Evolutionary conservation across 2,797 vertebrate genomes (phyloP).

Genomic region (Poeciliopsis presidionis): DNA sequence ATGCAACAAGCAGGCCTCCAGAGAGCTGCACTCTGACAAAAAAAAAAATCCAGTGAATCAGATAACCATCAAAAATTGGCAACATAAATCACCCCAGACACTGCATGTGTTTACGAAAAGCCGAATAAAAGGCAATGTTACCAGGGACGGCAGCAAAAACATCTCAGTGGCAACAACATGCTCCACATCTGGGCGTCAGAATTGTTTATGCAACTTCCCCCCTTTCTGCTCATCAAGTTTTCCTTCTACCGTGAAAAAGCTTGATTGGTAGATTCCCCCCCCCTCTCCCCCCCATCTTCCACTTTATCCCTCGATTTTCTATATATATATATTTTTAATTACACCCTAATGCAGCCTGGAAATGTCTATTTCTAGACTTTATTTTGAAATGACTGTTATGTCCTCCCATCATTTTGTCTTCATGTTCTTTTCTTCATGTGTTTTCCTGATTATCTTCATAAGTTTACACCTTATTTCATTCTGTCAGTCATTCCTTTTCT

Average conservation of each 20-base stretch:
- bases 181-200: slow-evolving; percentile 39
- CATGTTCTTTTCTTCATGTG: neutral
- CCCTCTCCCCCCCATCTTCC: neutral
- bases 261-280: neutral
- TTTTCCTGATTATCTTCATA: neutral
- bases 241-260: neutral
- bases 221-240: neutral
- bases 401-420: neutral
- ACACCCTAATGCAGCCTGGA: neutral
- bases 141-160: slow-evolving; percentile 37
- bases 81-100: slow-evolving; percentile 26
- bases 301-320: neutral
- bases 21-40: slow-evolving; percentile 42
- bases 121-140: slow-evolving; percentile 16
- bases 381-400: neutral
- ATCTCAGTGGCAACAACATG: slow-evolving; percentile 44
- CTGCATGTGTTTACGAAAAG: slow-evolving; percentile 11
- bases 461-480: neutral
- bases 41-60: slow-evolving; percentile 18
- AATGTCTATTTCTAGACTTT: neutral
- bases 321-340: too few species aligned
- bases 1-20: slow-evolving; percentile 59
- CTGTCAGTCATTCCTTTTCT: neutral
- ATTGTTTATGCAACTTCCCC: neutral
- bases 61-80: slow-evolving; percentile 28